Base-by-base conservation (phyloP, 2,113 vertebrate species). In the Sebastes schlegelii region DNA sequence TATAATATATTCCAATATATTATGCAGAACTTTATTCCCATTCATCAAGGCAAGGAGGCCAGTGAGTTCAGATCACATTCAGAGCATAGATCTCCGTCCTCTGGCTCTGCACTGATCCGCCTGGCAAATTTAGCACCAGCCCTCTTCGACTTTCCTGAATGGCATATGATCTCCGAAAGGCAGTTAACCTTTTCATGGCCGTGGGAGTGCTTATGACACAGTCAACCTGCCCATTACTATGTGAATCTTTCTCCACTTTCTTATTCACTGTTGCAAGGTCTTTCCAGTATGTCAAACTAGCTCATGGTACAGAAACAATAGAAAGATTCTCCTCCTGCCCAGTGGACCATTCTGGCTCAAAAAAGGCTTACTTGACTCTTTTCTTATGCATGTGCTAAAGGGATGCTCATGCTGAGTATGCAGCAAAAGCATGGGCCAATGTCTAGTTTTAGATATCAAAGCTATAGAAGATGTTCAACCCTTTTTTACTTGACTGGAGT, bases 361-460 rank as follows among this genome's bases (percentile, higher is more conserved):
- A 77, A 68, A 83, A 60, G 55, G 68, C 82, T 86, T 88, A 85
- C 55, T 88, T 80, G 62, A 85, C 80, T 91, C 68, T 85, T 85
- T 89, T 88, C 69, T 68, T 80, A 57, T 67, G 21, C 84, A 63
- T 79, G 74, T 34, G 63, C 79, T 58, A 48, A 34, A 54, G 65
- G 55, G 49, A 79, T 67, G 49, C 75, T 82, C 6, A 6, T 83
- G 83, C 79, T 88, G 78, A 81, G 72, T 70, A 17, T 70, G 76
- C 85, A 77, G 73, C 75, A 67, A 78, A 88, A 68, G 17, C 72
- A 82, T 43, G 64, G 66, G 57, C 66, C 67, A 58, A 7, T 40
- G 67, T 73, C 8, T 51, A 69, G 45, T 48, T 84, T 80, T 21
- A 72, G 68, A n/a, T 75, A 67, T 70, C 46, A 86, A 16, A 86